Percentiles rank a stretch among this genome's conserved stretches.
Conservation (phyloP, 2,888 invertebrate species). For the Oxycera nigricornis region DNA sequence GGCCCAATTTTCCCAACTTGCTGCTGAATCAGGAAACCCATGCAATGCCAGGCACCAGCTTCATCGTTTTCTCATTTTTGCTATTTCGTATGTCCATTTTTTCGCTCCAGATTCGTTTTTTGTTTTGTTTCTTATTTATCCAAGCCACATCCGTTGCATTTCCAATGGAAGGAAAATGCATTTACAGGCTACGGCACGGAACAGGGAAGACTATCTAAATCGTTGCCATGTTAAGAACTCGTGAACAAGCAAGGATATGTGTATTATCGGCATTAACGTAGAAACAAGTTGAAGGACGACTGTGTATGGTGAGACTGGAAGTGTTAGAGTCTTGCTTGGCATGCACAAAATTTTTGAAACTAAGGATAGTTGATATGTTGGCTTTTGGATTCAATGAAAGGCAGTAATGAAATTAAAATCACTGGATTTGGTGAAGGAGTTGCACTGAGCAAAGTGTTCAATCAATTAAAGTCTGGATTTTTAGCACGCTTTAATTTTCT, state of each 20-base stretch:
- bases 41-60: background rate
- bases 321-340: background rate
- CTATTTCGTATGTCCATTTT: background rate
- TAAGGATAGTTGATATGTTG: background rate
- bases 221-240: background rate
- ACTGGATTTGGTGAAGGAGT: too few relatives aligned
- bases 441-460: too few relatives aligned
- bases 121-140: background rate
- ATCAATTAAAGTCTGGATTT: too few relatives aligned
- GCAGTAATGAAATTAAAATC: too few relatives aligned
- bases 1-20: conserved; percentile 5
- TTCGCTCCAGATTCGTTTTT: background rate
- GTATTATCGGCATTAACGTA: background rate
- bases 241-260: background rate
- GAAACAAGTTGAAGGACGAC: background rate
- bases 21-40: background rate
- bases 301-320: background rate
- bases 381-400: background rate
- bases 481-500: too few relatives aligned
- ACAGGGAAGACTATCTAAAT: background rate
- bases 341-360: background rate
- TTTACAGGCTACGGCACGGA: background rate
- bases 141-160: background rate
- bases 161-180: background rate
- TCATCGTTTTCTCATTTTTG: conserved; percentile 15